Base-by-base conservation (phyloP, 1,140 invertebrate species). In the Drosophila subpulchrella region DNA sequence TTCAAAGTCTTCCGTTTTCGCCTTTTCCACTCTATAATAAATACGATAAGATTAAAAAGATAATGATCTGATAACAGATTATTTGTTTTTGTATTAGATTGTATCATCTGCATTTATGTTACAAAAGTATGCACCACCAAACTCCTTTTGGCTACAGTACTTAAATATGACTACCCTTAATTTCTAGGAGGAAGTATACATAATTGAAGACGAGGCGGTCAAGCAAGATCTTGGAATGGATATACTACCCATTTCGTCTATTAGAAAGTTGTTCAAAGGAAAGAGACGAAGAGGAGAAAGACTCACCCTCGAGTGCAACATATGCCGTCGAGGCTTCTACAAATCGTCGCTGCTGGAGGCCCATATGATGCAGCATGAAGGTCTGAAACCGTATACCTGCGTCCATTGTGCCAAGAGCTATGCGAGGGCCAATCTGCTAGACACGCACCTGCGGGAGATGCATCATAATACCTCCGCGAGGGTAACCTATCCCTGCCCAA, bases 241-340 rank as follows among this genome's bases (percentile, higher is more conserved):
- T 55, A 73, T 24, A 34, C 27, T 50, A 11, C n/a, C 50, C 6
- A 47, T 11, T 8, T 36, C 17, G 6, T 13, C 24, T n/a, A 3
- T 36, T 12, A 38, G 12, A n/a, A 76, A n/a, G 6, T 8, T n/a
- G 47, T 3, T 32, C 5, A 36, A 46, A 0, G 59, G 63, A 36
- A 53, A 63, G 4, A 77, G 46, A 10, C 55, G 53, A 6, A 54
- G 81, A 8, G 50, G 81, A 6, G 50, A 59, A 7, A 60, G 81
- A n/a, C 47, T 75, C 7, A 89, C 75, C 36, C 68, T 81, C 2
- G 46, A 78, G 8, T 89, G 84, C 30, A 53, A 46, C 32, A 66
- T 75, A 41, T 89, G 84, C 34, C 54, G 71, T 2, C 74, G 81
- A 13, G 72, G 84, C 2, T 89, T 89, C 44, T 89, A 89, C 59